These are phyloP conservation scores for Poeciliopsis turneri DNA, from an alignment of 2,797 vertebrate genomes.

Conservation along the genomic window DNA sequence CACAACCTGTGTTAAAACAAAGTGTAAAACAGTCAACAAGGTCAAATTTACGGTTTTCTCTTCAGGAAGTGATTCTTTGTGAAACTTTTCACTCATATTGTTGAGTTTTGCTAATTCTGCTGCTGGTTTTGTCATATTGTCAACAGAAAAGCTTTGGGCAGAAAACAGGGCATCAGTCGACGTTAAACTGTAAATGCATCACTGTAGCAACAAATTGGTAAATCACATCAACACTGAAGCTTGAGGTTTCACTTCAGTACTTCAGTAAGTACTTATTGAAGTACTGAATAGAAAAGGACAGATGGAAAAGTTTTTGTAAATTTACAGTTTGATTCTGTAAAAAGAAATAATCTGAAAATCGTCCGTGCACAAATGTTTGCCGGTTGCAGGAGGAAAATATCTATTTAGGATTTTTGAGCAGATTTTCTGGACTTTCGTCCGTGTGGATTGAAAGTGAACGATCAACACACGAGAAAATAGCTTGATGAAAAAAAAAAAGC, in stretches of 20 bases:
- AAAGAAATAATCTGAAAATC: neutral
- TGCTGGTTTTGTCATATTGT: no score
- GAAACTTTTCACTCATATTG: no score
- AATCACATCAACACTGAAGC: neutral
- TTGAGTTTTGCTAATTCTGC: no score
- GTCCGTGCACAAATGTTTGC: neutral
- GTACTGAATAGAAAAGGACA: neutral
- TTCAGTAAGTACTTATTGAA: neutral
- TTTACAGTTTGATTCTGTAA: neutral
- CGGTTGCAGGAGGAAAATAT: neutral
- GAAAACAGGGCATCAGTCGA: no score
- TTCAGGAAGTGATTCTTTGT: no score
- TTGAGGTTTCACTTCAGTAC: neutral
- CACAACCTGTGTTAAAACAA: no score
- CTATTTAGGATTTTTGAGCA: conserved; percentile 20
- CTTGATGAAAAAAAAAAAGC: conserved; percentile 48
- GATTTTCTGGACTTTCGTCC: conserved; percentile 4
- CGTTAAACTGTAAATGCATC: no score
- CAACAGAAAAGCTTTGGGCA: no score
- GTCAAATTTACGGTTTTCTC: no score
- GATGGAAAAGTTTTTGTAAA: neutral
- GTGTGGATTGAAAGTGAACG: neutral
- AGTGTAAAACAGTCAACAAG: no score
- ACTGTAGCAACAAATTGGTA: no score
- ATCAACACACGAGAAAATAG: conserved; percentile 38